Percentiles rank a stretch among this genome's conserved stretches.
Conservation (phyloP, 2,113 vertebrate genomes). For the Xiphophorus maculatus region DNA sequence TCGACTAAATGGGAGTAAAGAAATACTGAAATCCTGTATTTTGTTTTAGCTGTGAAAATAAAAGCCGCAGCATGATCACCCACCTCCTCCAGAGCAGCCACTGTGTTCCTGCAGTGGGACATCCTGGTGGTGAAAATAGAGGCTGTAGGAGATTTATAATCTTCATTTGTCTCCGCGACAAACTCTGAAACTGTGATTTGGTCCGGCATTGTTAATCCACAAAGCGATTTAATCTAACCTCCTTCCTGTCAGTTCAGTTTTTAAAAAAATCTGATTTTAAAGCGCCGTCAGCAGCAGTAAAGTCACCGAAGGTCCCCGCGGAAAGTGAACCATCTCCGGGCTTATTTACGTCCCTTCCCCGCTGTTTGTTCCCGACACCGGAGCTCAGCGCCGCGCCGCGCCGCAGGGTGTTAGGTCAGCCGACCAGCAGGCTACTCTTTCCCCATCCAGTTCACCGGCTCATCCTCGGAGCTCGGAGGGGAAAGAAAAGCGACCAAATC, state of each 20-base stretch:
- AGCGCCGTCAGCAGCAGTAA: constrained; percentile 42
- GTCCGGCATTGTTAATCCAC: constrained; percentile 88
- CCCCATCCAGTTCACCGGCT: constrained; percentile 14
- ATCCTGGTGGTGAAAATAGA: constrained; percentile 98
- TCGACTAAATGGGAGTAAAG: too few species aligned
- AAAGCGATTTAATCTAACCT: constrained; percentile 3
- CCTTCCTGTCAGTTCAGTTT: neutral
- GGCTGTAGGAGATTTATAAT: constrained; percentile 97
- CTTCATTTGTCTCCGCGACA: constrained; percentile 97
- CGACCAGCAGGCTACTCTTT: constrained; percentile 1
- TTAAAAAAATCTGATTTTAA: neutral
- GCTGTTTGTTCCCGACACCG: constrained; percentile 22
- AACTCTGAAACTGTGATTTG: constrained; percentile 98
- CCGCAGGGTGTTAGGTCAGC: constrained; percentile 49
- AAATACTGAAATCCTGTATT: too few species aligned
- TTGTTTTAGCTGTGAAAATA: too few species aligned
- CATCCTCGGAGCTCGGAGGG: neutral
- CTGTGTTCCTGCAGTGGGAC: constrained; percentile 96
- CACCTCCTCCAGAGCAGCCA: constrained; percentile 96
- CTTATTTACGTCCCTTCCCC: constrained; percentile 52
- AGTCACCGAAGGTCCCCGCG: constrained; percentile 38
- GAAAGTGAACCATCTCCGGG: constrained; percentile 70
- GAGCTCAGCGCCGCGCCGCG: constrained; percentile 13
- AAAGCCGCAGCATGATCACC: constrained; percentile 43
- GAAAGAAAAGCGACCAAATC: neutral